Base-by-base conservation (phyloP, 2,113 vertebrate genomes). In the Bothrops jararaca region DNA sequence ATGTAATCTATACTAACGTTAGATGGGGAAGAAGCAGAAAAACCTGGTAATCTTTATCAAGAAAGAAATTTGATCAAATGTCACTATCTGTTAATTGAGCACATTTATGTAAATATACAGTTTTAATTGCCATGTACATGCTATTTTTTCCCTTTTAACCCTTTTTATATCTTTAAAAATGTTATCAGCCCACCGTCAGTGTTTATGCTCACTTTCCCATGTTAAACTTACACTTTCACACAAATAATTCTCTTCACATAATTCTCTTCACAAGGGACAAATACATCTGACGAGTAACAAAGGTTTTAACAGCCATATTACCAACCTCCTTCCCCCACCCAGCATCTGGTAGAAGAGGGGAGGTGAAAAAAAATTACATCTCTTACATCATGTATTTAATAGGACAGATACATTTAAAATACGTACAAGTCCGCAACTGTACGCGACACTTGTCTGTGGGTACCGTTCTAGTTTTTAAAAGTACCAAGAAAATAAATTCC, bases 1-100 rank as follows among this genome's bases (percentile, higher is more conserved):
- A 42, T 10, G 34, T 39, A 80, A 80, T 18, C 92, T 94, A 95
- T 10, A 95, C 42, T 90, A 97, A 97, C 96, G 97, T 95, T 93
- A 50, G 87, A 50, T 0, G 45, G 88, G 45, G 45, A 80, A 11
- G 89, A 18, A 8, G 3, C 39, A 95, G 18, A 93, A 92, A 88
- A 94, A 93, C n/a, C 88, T 93, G 91, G 58, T 90, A 42, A 3
- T 50, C 88, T 90, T 88, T 42, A 96, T 90, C n/a, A 0, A 8
- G 52, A 22, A 45, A 92, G 57, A 53, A 69, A 4, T 58, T 54
- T 5, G 52, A n/a, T 94, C 92, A 74, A 92, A 0, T 1, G 89
- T 23, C 86, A 18, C 53, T 90, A 91, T 91, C 26, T 48, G 50
- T 0, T 74, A 89, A 42, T 45, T 60, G 48, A 89, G 39, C 42